Base-by-base conservation (phyloP, 2,888 invertebrate species). In the Drosophila gaucha region DNA sequence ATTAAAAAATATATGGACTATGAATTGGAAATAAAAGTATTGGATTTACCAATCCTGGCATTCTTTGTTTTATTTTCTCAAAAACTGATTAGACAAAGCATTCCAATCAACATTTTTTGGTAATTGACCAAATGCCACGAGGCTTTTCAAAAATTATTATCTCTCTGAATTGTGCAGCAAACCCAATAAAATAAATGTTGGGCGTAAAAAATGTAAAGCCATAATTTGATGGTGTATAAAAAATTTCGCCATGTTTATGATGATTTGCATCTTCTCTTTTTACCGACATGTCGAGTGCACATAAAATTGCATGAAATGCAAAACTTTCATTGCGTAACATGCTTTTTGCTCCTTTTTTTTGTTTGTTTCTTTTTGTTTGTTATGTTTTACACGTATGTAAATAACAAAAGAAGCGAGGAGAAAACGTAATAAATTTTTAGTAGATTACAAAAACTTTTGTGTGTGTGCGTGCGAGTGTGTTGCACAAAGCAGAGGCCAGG, bases 381-480 rank as follows among this genome's bases (percentile, higher is more conserved):
- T 59, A 44, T 35, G 51, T 35, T 43, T 31, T 46, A 59, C 71
- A 76, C 72, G 57, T 71, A 55, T 74, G 66, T 66, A 62, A 68
- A 75, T 65, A 80, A 72, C 31, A 63, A 66, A 70, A 72, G 47
- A 56, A 69, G 52, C 39, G 38, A 47, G 8, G 18, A 50, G 51
- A 67, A 63, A 76, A 79, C 18, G 78, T 74, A 74, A 86, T 86
- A 86, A 84, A 80, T 84, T 84, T 77, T 62, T 71, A 67, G 80
- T 67, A 84, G 80, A 80, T 80, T 74, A 84, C 74, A 71, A 80
- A 80, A 70, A 68, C 64, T 58, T 46, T n/a, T 4, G 30, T 14
- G 22, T 22, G 20, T 31, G 30, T 12, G 28, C 12, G 43, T 44
- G 44, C 18, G 30, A 16, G 50, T 65, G 68, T 68, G 62, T 20